Conservation (phyloP, 2,888 invertebrate genomes). For the Pseudeuparius sepicola region DNA sequence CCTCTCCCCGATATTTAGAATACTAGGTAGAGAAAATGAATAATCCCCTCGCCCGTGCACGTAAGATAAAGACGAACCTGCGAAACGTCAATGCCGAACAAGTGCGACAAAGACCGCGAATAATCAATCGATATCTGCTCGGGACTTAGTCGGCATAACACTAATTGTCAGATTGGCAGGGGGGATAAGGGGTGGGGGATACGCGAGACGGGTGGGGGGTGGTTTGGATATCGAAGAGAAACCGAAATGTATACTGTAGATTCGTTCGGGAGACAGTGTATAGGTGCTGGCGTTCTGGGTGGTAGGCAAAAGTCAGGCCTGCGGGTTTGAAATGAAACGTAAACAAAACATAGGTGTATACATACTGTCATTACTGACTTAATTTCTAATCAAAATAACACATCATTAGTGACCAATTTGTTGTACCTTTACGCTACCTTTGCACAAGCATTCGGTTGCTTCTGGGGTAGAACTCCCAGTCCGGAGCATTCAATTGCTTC, state of each 20-base stretch:
- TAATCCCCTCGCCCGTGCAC: slow-evolving; percentile 33
- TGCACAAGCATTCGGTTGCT: no score
- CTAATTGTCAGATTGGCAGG: slow-evolving; percentile 21
- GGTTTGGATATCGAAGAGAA: slow-evolving; percentile 12
- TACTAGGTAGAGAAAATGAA: slow-evolving; percentile 29
- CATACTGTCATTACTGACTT: no score
- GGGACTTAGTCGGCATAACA: slow-evolving; percentile 13
- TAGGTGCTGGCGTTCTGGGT: no score
- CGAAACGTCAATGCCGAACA: slow-evolving; percentile 33
- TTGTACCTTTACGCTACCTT: no score
- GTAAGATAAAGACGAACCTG: slow-evolving; percentile 30
- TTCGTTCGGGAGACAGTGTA: no score
- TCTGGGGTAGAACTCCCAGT: no score
- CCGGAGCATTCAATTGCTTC: no score
- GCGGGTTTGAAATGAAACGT: no score
- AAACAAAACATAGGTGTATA: no score
- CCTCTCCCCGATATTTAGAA: slow-evolving; percentile 22
- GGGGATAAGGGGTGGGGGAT: slow-evolving; percentile 9
- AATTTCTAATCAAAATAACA: no score
- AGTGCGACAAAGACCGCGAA: slow-evolving; percentile 27
- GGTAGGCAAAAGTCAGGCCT: no score
- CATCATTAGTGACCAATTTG: no score
- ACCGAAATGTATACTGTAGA: slow-evolving; percentile 16
- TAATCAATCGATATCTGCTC: slow-evolving; percentile 38
- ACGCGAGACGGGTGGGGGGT: slow-evolving; percentile 9